A percentile compares a stretch with the other conserved stretches of the same genome.
phyloP scores from a whole-genome alignment of 2,888 invertebrate species.

The Luperina nickerlii region DNA sequence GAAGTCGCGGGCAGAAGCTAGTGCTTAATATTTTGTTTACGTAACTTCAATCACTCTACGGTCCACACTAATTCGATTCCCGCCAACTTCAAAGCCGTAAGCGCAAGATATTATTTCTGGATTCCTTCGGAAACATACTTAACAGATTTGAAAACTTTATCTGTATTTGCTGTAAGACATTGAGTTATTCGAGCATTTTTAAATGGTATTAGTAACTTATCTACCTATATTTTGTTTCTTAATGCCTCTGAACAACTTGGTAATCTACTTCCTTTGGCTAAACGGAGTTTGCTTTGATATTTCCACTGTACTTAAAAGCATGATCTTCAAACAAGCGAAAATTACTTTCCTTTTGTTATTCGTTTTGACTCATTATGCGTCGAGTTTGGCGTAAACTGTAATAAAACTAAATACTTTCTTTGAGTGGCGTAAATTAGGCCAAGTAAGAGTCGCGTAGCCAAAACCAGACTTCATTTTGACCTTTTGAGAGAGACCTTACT shows the following conservation, averaged over 20 bases:
- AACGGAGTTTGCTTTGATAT: not conserved
- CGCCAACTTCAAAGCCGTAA: slow-evolving; percentile 53
- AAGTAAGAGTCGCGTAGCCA: not conserved
- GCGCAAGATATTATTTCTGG: slow-evolving; percentile 54
- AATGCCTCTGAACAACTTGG: not conserved
- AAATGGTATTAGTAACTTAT: slow-evolving; percentile 32
- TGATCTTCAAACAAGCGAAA: not conserved
- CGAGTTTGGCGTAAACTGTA: not conserved
- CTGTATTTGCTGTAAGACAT: slow-evolving; percentile 50
- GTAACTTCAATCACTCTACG: not conserved
- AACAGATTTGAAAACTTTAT: slow-evolving; percentile 73
- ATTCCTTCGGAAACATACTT: slow-evolving; percentile 66
- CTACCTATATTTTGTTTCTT: slow-evolving; percentile 3
- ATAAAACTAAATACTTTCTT: not conserved
- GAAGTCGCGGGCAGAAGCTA: too few species aligned
- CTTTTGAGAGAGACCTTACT: too few species aligned
- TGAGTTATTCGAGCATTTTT: slow-evolving; percentile 52
- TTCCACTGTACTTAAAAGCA: not conserved
- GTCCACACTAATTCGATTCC: not conserved
- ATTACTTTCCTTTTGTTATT: not conserved
- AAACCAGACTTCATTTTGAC: not conserved
- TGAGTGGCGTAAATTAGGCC: not conserved
- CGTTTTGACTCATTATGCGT: not conserved
- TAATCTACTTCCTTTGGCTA: not conserved
- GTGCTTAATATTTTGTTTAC: too few species aligned